A percentile compares a stretch with the other conserved stretches of the same genome.
These are phyloP conservation scores for Salvator merianae DNA, from an alignment of 2,113 vertebrate genomes.

Conservation along the genomic window DNA sequence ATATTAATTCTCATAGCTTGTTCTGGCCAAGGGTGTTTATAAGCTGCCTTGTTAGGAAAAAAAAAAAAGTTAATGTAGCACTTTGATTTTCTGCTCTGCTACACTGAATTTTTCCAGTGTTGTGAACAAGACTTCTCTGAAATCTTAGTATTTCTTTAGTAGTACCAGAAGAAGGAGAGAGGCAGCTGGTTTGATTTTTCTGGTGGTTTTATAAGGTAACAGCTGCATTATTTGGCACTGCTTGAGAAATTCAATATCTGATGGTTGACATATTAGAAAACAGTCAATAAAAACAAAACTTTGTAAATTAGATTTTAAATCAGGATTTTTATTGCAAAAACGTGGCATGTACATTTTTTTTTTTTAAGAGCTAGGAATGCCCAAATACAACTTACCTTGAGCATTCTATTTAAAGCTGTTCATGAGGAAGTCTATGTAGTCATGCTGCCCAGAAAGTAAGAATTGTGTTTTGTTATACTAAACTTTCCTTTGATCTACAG, in stretches of 20 bases:
- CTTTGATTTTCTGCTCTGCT: background rate
- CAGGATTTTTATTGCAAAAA: too few relatives aligned
- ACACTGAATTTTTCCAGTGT: background rate
- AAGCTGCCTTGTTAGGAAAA: background rate
- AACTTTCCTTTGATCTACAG: too few relatives aligned
- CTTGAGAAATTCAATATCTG: background rate
- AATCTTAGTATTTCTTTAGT: background rate
- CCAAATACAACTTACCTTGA: too few relatives aligned
- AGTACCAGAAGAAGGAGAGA: background rate
- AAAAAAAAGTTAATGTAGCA: background rate
- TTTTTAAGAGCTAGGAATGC: too few relatives aligned
- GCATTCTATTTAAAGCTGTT: too few relatives aligned
- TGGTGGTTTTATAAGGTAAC: background rate
- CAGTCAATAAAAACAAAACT: too few relatives aligned
- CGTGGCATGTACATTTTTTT: too few relatives aligned
- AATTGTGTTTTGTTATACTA: too few relatives aligned
- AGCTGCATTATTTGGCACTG: background rate
- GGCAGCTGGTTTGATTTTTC: background rate
- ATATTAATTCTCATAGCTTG: conserved; percentile 12
- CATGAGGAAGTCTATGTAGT: too few relatives aligned
- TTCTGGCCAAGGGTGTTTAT: conserved; percentile 4
- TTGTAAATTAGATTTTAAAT: too few relatives aligned
- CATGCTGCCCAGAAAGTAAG: too few relatives aligned
- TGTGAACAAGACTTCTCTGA: background rate
- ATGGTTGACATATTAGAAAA: too few relatives aligned